These are phyloP conservation scores for Pterobdella sp. DNA, from an alignment of 2,888 invertebrate species.

Conservation along the genomic window DNA sequence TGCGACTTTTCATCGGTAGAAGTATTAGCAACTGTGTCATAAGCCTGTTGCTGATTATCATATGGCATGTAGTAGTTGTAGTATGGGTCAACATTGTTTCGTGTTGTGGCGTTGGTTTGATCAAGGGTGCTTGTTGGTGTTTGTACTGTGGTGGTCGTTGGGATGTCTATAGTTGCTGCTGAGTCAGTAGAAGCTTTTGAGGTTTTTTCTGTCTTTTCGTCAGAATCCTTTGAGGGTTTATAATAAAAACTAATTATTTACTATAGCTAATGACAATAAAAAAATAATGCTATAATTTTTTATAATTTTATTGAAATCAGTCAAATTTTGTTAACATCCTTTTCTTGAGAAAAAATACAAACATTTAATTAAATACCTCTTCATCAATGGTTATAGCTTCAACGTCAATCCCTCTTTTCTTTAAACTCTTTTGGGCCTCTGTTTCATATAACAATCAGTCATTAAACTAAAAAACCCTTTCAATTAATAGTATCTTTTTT, in stretches of 20 bases:
- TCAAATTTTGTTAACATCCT: too few relatives aligned
- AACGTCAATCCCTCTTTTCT: conserved; percentile 9
- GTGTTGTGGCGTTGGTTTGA: neutral
- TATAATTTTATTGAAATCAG: too few relatives aligned
- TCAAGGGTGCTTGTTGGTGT: neutral
- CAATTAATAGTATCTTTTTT: neutral
- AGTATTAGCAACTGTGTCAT: neutral
- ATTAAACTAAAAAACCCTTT: neutral
- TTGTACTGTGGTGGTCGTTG: neutral
- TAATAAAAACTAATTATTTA: too few relatives aligned
- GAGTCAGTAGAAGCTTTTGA: too few relatives aligned
- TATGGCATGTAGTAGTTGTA: neutral
- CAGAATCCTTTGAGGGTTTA: too few relatives aligned
- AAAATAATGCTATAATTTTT: too few relatives aligned
- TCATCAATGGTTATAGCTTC: neutral
- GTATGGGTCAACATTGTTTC: neutral
- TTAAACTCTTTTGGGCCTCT: conserved; percentile 15
- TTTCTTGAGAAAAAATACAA: too few relatives aligned
- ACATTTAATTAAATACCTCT: too few relatives aligned
- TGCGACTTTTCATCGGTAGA: neutral
- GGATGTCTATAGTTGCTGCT: too few relatives aligned
- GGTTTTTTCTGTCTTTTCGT: too few relatives aligned
- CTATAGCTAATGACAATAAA: too few relatives aligned
- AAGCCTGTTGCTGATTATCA: neutral
- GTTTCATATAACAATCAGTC: neutral